These are phyloP conservation scores for Verasper variegatus DNA, from an alignment of 2,113 vertebrate species.

Conservation along the genomic window DNA sequence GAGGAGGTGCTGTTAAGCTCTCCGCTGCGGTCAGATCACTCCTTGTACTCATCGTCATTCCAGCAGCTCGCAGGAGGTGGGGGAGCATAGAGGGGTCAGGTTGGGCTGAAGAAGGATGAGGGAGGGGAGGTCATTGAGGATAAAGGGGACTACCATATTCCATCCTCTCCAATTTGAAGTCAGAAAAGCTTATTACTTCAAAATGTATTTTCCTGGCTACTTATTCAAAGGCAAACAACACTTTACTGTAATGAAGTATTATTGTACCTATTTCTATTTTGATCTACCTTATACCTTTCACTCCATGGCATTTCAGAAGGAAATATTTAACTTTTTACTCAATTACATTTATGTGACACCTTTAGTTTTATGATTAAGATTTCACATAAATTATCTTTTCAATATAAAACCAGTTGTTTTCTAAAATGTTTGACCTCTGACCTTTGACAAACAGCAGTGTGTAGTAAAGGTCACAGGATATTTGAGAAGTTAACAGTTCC, in stretches of 20 bases:
- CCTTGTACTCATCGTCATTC: slow-evolving; percentile 40
- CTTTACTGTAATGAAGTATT: no score
- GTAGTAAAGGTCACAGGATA: neutral
- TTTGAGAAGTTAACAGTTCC: neutral
- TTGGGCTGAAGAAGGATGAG: slow-evolving; percentile 31
- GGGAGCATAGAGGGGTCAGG: slow-evolving; percentile 32
- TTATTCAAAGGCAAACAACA: no score
- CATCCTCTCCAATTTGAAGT: neutral
- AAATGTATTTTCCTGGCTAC: no score
- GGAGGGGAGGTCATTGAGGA: slow-evolving; percentile 47
- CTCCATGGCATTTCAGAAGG: no score
- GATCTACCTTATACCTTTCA: no score
- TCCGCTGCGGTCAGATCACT: slow-evolving; percentile 52
- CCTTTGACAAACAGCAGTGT: neutral
- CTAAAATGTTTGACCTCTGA: neutral
- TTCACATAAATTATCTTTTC: no score
- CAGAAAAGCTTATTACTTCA: no score
- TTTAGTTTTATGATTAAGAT: no score
- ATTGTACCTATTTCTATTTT: neutral
- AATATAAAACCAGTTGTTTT: neutral
- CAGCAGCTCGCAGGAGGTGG: slow-evolving; percentile 40
- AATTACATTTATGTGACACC: neutral
- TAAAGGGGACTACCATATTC: neutral
- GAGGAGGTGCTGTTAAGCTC: slow-evolving; percentile 18
- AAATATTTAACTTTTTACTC: no score